phyloP scores from a whole-genome alignment of 2,888 invertebrate species.

The Aporophyla nigra region DNA sequence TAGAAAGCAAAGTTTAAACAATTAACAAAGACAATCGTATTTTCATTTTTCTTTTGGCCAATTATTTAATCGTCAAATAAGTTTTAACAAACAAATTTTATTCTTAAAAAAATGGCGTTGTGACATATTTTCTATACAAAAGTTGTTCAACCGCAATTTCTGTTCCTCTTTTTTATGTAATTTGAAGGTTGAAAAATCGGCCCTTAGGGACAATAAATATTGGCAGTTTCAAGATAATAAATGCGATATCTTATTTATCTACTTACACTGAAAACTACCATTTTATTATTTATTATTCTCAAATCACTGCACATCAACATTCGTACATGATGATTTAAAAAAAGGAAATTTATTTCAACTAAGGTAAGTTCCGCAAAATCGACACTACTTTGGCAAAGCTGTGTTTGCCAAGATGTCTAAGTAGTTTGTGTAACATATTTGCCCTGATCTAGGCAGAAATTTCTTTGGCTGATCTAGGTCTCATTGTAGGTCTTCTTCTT shows the following conservation, averaged over 20 bases:
- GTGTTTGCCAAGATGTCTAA: neutral
- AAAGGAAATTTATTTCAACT: neutral
- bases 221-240: constrained; percentile 78
- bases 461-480: constrained; percentile 42
- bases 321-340: constrained; percentile 32
- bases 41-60: constrained; percentile 48
- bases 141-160: too few relatives aligned
- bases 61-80: too few relatives aligned
- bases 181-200: too few relatives aligned
- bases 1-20: constrained; percentile 12
- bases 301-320: constrained; percentile 45
- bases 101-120: too few relatives aligned
- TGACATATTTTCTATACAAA: too few relatives aligned
- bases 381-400: neutral
- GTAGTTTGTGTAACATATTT: constrained; percentile 2
- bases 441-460: constrained; percentile 10
- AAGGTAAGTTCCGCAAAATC: constrained; percentile 4
- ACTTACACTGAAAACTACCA: constrained; percentile 69
- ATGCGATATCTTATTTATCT: constrained; percentile 70
- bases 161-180: too few relatives aligned
- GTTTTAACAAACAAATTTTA: too few relatives aligned
- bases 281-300: constrained; percentile 36
- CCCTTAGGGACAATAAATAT: constrained; percentile 60
- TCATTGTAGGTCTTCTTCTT: constrained; percentile 38
- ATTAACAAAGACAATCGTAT: constrained; percentile 36